These are phyloP conservation scores for Tilapia sparmanii DNA, from an alignment of 2,113 vertebrate genomes.

Conservation along the genomic window DNA sequence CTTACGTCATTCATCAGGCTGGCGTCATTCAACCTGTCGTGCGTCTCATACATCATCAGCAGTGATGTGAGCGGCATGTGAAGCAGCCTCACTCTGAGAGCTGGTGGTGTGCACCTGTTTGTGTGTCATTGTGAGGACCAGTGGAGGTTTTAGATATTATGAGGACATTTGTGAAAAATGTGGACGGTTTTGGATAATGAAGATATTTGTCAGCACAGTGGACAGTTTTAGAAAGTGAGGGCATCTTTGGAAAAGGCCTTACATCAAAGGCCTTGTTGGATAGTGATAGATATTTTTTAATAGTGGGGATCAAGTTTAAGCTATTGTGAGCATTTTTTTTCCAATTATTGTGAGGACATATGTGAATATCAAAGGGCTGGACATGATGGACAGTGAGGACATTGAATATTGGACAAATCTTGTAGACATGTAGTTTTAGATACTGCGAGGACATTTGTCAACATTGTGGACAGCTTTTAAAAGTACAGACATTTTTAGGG, in stretches of 20 bases:
- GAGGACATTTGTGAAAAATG: not conserved
- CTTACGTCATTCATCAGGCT: not conserved
- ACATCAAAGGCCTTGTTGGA: not conserved
- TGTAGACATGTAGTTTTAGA: not conserved
- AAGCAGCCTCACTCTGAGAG: not conserved
- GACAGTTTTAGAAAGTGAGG: not conserved
- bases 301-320: not conserved
- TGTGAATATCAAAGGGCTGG: not conserved
- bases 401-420: not conserved
- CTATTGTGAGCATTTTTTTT: not conserved
- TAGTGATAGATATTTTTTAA: not conserved
- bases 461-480: not conserved
- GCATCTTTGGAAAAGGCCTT: not conserved
- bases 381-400: not conserved
- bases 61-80: not conserved
- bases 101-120: not conserved
- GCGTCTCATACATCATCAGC: not conserved
- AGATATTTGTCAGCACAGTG: not conserved
- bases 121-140: not conserved
- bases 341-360: not conserved
- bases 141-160: not conserved
- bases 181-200: not conserved
- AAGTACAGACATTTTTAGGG: not conserved
- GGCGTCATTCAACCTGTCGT: not conserved
- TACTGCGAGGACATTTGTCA: not conserved